Percentiles rank a stretch among this genome's conserved stretches.
Conservation (phyloP, 2,113 vertebrate species). For the Lethenteron camtschaticum region DNA sequence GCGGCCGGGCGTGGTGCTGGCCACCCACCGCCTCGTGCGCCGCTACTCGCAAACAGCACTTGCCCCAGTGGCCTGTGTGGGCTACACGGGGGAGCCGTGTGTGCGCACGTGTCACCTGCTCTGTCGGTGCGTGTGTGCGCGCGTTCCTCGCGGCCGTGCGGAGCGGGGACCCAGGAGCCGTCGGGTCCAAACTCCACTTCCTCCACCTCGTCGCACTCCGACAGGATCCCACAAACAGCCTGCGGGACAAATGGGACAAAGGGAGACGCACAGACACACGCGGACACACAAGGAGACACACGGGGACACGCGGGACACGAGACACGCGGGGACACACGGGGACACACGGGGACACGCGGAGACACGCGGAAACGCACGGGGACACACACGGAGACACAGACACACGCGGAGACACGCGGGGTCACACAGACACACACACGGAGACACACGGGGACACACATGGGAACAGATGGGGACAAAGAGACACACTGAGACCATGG, state of each 20-base stretch:
- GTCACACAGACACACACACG: too few species aligned
- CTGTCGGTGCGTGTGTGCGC: too few species aligned
- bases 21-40: too few species aligned
- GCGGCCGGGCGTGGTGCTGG: too few species aligned
- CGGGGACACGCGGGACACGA: too few species aligned
- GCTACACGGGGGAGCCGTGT: too few species aligned
- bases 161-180: conserved; percentile 62
- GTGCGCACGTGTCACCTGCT: too few species aligned
- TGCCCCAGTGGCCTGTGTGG: too few species aligned
- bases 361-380: not conserved
- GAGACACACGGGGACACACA: conserved; percentile 1
- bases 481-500: not conserved
- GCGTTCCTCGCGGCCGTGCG: too few species aligned
- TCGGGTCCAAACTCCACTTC: conserved; percentile 88
- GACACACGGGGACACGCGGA: too few species aligned
- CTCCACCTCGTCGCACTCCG: conserved; percentile 67
- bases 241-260: conserved; percentile 15
- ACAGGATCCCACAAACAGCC: conserved; percentile 73
- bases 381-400: not conserved
- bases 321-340: not conserved
- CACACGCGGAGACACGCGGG: not conserved
- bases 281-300: not conserved
- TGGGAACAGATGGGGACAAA: too few species aligned
- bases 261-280: not conserved
- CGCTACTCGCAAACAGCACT: too few species aligned